Base-by-base conservation (phyloP, 1,140 invertebrate genomes). In the Physella acuta region DNA sequence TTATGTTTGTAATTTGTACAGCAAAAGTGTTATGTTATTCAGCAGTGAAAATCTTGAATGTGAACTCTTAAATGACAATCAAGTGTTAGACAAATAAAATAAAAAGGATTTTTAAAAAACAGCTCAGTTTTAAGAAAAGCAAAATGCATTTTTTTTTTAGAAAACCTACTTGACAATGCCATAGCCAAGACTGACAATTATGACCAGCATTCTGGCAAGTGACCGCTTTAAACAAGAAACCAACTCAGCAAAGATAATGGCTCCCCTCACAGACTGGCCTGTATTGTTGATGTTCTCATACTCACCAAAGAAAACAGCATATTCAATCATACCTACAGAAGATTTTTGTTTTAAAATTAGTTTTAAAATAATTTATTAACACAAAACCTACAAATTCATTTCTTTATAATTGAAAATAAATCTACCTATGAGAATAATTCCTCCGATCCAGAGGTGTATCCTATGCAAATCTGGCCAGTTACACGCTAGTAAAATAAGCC, bases 381-480 rank as follows among this genome's bases (percentile, higher is more conserved):
- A n/a, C 11, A 11, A 11, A 11, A 49, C 11, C n/a, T 14, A 14
- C 11, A 49, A 14, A 14, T 49, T 11, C 11, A 14, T n/a, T 11
- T 49, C 44, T 14, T n/a, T 16, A 11, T 11, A 14, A 14, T 28
- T 8, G 28, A 28, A 37, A 55, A 52, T 17, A n/a, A 20, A 52
- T 74, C 73, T 76, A 76, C 94, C 94, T 0, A 95, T 82, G 34
- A 95, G 85, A 68, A 95, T 93, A 49, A 96, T 93, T 44, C 88
- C 93, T 11, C 92, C 93, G 80, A 97, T 95, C 94, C 94, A 97
- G 86, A 95, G 96, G 87, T 97, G 95, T 36, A 97, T 92, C 58
- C 94, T 86, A n/a, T 97, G 85, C 3, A 97, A 85, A 82, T 97
- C 94, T 70, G 92, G 87, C 94, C 94, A 97, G 82, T 94, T 92